Base-by-base conservation (phyloP, 2,797 vertebrate species). In the Avahi laniger region DNA sequence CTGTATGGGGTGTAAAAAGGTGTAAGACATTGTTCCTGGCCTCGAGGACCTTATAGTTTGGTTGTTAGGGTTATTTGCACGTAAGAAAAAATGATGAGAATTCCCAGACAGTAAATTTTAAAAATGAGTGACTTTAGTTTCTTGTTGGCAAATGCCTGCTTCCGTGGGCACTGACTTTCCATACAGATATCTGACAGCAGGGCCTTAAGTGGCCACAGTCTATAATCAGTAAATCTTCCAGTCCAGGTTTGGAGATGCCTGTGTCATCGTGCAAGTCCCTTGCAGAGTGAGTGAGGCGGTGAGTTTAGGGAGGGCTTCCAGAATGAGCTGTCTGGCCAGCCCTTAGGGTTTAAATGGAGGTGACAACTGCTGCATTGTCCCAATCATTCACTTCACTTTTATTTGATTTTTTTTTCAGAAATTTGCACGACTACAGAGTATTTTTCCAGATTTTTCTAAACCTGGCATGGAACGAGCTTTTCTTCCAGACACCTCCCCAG, bases 381-480 rank as follows among this genome's bases (percentile, higher is more conserved):
- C 30, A n/a, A 1, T 63, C 41, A 50, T 17, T 88, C 28, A 57
- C 20, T 35, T 93, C 52, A 90, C 57, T 89, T 52, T 94, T 52
- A 22, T 93, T 95, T 79, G 91, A 5, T 95, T 96, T 97, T 95
- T 67, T 70, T 98, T 98, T 98, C 67, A 99, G 98, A 98, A 98
- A 0, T 99, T 98, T 90, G 97, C 98, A 97, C 98, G 96, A 89
- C 98, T 98, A 80, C 98, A 99, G 33, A 98, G 83, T 78, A 97
- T 98, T 86, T 98, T 98, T 97, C 95, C 97, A 57, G 97, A 38
- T 87, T 83, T 98, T 80, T 96, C 97, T 76, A 99, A 98, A 97
- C 50, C 0, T 65, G 96, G 92, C 41, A 59, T 91, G 75, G 97
- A 97, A 90, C 94, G 14, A 93, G 96, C 84, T 86, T 98, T 98